Evolutionary conservation across 2,113 vertebrate species (phyloP).

Genomic region (Sander vitreus): DNA sequence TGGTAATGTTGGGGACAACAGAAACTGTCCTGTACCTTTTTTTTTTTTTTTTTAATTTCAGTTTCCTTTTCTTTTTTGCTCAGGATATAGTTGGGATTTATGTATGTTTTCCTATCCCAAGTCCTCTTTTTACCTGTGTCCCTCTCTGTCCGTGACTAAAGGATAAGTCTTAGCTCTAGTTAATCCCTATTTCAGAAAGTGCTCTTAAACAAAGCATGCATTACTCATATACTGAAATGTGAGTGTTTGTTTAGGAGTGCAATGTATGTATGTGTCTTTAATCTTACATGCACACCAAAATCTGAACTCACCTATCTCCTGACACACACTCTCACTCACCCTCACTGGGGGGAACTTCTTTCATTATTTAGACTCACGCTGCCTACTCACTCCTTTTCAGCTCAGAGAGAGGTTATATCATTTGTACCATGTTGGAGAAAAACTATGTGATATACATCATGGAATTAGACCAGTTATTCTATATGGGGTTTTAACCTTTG

Average conservation of each 20-base stretch:
- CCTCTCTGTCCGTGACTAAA: conserved; percentile 6
- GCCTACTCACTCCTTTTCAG: conserved; percentile 17
- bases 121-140: background rate
- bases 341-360: conserved; percentile 43
- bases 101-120: background rate
- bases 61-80: background rate
- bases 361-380: conserved; percentile 58
- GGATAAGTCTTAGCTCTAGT: conserved; percentile 43
- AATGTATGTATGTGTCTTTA: conserved; percentile 7
- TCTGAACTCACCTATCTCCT: conserved; percentile 26
- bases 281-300: conserved; percentile 20
- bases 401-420: conserved; percentile 20
- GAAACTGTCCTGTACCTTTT: no score
- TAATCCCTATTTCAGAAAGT: conserved; percentile 55
- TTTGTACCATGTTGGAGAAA: background rate
- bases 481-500: conserved; percentile 17
- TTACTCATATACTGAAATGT: conserved; percentile 1
- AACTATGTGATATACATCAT: background rate
- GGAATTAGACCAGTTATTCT: background rate
- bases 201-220: conserved; percentile 22
- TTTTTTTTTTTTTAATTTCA: background rate
- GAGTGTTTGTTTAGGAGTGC: conserved; percentile 12
- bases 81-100: background rate
- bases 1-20: no score
- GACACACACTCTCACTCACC: conserved; percentile 22